Evolutionary conservation across 30 jellyfish, hydroid and myxozoan species (phyloP), one percentile per base, ranked within the genome.

Genomic region (Cassiopea andromeda): DNA sequence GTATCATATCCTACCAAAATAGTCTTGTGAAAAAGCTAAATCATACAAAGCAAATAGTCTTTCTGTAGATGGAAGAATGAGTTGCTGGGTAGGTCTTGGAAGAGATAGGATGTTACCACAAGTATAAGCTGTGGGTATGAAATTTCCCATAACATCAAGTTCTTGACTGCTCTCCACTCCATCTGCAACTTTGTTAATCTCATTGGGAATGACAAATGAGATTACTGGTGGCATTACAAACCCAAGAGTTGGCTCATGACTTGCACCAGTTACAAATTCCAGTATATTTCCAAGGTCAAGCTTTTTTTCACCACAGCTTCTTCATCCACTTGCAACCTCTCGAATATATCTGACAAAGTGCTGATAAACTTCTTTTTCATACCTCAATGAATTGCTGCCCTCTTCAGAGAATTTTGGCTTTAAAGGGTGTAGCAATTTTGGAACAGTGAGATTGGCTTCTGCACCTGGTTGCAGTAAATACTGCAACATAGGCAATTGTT

Each of bases 221-320:
- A 72, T 85, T 78, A 59, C 9, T n/a, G 85, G 92, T 19, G 38
- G 92, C 46, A 46, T 44, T 73, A 38, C 57, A 57, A 85, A 85
- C 47, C 92, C 87, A 19, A 85, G 74, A 72, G 72, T 54, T 49
- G 92, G 92, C 87, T 85, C 92, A 73, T 85, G 87, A 61, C 87
- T 72, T 49, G 92, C 80, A 7, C 92, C 87, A 17, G 92, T 85
- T 27, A 85, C 87, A 85, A 85, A 85, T 16, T 38, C 7, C 3
- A 85, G 92, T 45, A 85, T 54, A 60, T 60, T 69, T 1, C 27
- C 87, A 27, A 85, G 17, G 0, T 27, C 49, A 1, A 60, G 43
- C 38, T 27, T 27, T 27, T 27, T 27, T 27, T 27, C 38, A 27
- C 38, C 38, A 27, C 38, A 27, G 18, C 46, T 45, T n/a, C 92